phyloP scores from a whole-genome alignment of 1,140 invertebrate species.

The Megalonaias nervosa region DNA sequence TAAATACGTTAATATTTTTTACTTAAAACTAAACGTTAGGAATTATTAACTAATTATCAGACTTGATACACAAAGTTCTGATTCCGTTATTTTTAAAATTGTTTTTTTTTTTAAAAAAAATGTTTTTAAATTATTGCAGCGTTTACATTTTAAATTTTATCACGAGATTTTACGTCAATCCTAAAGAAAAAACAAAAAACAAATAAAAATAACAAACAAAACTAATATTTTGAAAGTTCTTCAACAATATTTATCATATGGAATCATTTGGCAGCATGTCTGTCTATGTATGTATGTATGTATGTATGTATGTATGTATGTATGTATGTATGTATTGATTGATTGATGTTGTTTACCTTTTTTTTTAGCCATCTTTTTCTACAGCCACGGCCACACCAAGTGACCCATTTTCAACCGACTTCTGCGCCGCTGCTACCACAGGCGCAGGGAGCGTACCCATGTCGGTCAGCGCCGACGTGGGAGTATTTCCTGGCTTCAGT shows the following conservation, averaged over 20 bases:
- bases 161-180: no score
- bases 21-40: no score
- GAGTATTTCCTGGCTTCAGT: slow-evolving; percentile 36
- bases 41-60: no score
- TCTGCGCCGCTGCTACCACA: slow-evolving; percentile 25
- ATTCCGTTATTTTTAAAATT: no score
- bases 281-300: not conserved
- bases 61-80: no score
- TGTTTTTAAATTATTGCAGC: no score
- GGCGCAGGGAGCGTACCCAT: slow-evolving; percentile 39
- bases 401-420: slow-evolving; percentile 29
- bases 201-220: not conserved
- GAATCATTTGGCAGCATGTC: not conserved
- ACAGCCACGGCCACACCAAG: slow-evolving; percentile 9
- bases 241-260: not conserved
- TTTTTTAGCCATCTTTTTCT: slow-evolving; percentile 26
- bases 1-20: no score
- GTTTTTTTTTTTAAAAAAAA: no score
- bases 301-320: not conserved
- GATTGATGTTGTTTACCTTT: not conserved
- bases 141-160: no score
- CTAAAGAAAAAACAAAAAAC: no score
- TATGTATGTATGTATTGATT: not conserved
- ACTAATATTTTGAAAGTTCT: not conserved
- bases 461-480: slow-evolving; percentile 47